These are phyloP conservation scores for Solen grandis DNA, from an alignment of 1,140 invertebrate genomes.

Conservation along the genomic window DNA sequence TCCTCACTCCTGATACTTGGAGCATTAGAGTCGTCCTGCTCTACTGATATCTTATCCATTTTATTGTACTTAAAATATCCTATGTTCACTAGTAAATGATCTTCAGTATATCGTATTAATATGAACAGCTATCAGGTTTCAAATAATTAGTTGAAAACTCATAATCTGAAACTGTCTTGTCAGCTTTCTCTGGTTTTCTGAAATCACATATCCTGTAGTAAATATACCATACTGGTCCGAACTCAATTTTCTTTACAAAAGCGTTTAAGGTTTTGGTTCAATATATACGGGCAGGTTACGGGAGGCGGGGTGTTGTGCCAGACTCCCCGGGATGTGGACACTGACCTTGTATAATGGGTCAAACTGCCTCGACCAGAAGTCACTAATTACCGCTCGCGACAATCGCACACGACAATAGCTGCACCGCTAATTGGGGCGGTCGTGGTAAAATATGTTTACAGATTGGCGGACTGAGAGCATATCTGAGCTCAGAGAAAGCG, in stretches of 20 bases:
- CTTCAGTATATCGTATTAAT: too few species aligned
- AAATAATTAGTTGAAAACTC: neutral
- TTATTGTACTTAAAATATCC: too few species aligned
- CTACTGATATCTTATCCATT: too few species aligned
- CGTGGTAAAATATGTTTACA: constrained; percentile 45
- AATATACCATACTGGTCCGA: neutral
- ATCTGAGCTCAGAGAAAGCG: constrained; percentile 31
- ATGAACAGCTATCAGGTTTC: too few species aligned
- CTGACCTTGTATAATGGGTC: neutral
- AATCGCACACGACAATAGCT: constrained; percentile 6
- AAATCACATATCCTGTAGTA: neutral
- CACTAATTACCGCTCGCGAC: constrained; percentile 32
- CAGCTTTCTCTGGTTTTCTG: neutral
- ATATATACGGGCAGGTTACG: neutral
- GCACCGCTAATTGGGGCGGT: constrained; percentile 24
- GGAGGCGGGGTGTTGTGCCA: neutral
- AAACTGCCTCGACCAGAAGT: constrained; percentile 1
- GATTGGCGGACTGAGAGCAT: constrained; percentile 1
- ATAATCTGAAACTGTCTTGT: neutral
- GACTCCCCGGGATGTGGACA: constrained; percentile 14
- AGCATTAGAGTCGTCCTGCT: too few species aligned
- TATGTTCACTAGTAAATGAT: too few species aligned
- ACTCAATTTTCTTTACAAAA: neutral
- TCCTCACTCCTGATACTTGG: neutral
- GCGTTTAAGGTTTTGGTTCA: neutral